phyloP scores from a whole-genome alignment of 2,888 invertebrate species.

The Campoletis raptor region DNA sequence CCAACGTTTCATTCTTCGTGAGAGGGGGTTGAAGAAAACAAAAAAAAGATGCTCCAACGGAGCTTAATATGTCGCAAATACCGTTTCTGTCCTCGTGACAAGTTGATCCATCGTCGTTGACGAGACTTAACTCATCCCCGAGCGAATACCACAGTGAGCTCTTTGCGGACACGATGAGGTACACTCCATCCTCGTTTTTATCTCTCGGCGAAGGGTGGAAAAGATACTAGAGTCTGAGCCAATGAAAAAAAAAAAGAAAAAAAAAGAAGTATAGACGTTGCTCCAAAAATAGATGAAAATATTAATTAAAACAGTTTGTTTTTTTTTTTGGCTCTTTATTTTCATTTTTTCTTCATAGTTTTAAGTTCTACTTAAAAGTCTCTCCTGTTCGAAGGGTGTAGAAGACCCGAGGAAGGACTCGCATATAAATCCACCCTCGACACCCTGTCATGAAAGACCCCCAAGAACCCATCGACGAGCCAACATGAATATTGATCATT shows the following conservation, averaged over 20 bases:
- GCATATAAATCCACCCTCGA: slow-evolving; percentile 81
- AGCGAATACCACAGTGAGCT: slow-evolving; percentile 3
- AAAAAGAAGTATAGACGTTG: background rate
- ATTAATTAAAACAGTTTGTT: background rate
- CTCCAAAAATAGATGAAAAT: background rate
- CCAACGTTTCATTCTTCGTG: background rate
- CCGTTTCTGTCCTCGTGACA: slow-evolving; percentile 53
- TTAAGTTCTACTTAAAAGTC: background rate
- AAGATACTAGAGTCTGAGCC: background rate
- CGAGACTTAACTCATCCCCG: slow-evolving; percentile 57
- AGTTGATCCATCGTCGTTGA: slow-evolving; percentile 63
- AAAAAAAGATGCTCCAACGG: slow-evolving; percentile 24
- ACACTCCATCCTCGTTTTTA: background rate
- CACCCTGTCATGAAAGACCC: slow-evolving; percentile 25
- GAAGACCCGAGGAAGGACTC: slow-evolving; percentile 77
- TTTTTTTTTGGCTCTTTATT: background rate
- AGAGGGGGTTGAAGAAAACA: background rate
- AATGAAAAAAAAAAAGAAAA: background rate
- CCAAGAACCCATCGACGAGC: slow-evolving; percentile 63
- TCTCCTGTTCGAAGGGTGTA: slow-evolving; percentile 23
- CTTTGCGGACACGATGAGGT: slow-evolving; percentile 26
- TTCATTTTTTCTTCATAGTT: background rate
- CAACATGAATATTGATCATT: slow-evolving; percentile 84
- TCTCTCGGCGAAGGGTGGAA: slow-evolving; percentile 3
- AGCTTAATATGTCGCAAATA: slow-evolving; percentile 49